Evolutionary conservation across 2,113 vertebrate species (phyloP).

Genomic region (Argyrosomus japonicus): DNA sequence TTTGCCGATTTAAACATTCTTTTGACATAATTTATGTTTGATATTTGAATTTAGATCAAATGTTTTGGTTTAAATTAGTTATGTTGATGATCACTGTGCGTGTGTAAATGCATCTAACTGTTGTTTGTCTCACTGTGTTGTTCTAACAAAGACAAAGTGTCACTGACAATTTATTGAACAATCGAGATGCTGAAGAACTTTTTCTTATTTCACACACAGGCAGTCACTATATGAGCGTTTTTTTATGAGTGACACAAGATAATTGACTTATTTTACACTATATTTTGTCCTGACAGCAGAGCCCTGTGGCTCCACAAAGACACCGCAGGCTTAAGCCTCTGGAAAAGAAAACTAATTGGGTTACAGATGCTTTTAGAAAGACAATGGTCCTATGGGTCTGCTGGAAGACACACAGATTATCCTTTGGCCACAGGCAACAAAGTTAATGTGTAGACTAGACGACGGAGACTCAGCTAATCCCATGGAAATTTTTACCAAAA

Average conservation of each 20-base stretch:
- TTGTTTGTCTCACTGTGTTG: neutral
- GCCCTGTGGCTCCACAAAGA: conserved; percentile 24
- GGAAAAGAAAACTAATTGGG: conserved; percentile 64
- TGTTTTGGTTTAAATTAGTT: neutral
- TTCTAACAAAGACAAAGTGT: neutral
- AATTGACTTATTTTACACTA: conserved; percentile 26
- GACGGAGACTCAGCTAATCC: conserved; percentile 60
- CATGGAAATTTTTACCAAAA: conserved; percentile 41
- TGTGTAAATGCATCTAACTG: neutral
- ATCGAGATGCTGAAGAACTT: neutral
- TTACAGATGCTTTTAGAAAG: conserved; percentile 67
- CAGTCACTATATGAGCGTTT: neutral
- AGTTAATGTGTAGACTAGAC: conserved; percentile 70
- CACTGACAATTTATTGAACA: neutral
- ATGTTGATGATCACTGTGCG: neutral
- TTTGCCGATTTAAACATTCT: neutral
- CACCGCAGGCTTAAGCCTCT: conserved; percentile 32
- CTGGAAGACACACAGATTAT: conserved; percentile 67
- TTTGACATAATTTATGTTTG: neutral
- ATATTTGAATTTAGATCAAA: neutral
- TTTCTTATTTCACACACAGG: neutral
- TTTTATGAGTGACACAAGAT: neutral
- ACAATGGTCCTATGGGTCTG: conserved; percentile 58
- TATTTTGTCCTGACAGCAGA: conserved; percentile 10
- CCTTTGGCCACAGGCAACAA: conserved; percentile 59